phyloP scores from a whole-genome alignment of 2,888 invertebrate species.

The Eristalis pertinax region DNA sequence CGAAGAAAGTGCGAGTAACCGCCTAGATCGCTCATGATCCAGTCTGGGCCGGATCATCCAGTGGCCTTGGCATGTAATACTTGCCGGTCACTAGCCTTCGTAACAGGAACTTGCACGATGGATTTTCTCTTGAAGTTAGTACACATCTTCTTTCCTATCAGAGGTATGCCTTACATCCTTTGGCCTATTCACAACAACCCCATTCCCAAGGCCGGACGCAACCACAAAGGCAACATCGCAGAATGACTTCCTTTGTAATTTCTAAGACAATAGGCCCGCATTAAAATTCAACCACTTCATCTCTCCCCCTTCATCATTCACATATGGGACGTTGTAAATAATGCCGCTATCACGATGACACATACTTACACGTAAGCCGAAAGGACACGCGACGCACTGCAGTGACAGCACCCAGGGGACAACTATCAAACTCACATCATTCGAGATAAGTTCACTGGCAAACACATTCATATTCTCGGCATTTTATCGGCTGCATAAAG shows the following conservation, averaged over 20 bases:
- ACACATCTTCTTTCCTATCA: too few species aligned
- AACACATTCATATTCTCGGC: conserved; percentile 51
- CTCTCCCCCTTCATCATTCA: conserved; percentile 2
- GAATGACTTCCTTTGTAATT: neutral
- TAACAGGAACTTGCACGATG: too few species aligned
- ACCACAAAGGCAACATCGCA: neutral
- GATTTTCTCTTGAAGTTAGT: too few species aligned
- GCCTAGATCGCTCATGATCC: too few species aligned
- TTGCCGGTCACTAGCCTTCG: too few species aligned
- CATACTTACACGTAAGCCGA: conserved; percentile 44
- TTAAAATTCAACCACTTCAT: neutral
- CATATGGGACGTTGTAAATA: conserved; percentile 63
- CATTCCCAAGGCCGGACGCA: neutral
- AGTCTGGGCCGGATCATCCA: too few species aligned
- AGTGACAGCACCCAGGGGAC: conserved; percentile 45
- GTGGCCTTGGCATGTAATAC: too few species aligned
- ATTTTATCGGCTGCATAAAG: conserved; percentile 39
- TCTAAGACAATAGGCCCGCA: neutral
- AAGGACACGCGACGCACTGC: conserved; percentile 10
- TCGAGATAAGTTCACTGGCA: conserved; percentile 50
- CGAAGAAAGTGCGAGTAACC: too few species aligned
- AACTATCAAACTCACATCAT: conserved; percentile 67
- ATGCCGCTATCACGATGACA: conserved; percentile 62
- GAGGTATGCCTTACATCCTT: too few species aligned
- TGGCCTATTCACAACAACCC: neutral